Evolutionary conservation across 2,113 vertebrate genomes (phyloP).

Genomic region (Silurus meridionalis): DNA sequence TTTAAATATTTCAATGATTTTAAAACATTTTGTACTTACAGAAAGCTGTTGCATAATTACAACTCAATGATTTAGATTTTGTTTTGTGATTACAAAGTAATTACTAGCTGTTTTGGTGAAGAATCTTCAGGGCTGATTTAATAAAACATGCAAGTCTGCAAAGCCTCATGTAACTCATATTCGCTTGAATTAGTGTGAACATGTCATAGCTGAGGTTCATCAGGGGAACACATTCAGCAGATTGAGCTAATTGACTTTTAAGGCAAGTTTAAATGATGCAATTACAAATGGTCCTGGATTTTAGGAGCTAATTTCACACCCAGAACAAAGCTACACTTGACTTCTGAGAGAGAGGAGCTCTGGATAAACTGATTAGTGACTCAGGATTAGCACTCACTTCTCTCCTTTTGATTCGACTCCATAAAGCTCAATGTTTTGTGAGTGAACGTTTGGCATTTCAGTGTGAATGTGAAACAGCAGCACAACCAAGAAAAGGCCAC

Average conservation of each 20-base stretch:
- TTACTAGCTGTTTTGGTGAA: neutral
- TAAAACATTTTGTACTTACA: neutral
- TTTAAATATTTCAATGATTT: neutral
- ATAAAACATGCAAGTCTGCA: neutral
- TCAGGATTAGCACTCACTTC: neutral
- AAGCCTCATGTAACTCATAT: too few species aligned
- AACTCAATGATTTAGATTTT: too few species aligned
- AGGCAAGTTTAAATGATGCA: neutral
- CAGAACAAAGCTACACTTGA: neutral
- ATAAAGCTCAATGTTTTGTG: constrained; percentile 27
- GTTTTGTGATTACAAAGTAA: too few species aligned
- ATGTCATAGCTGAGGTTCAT: neutral
- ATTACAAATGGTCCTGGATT: neutral
- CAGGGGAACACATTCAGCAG: neutral
- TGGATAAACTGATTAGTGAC: neutral
- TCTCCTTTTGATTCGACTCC: neutral
- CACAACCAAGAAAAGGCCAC: constrained; percentile 41
- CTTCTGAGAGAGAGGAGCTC: neutral
- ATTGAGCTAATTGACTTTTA: neutral
- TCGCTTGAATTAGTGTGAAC: too few species aligned
- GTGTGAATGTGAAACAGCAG: constrained; percentile 6
- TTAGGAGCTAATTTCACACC: neutral
- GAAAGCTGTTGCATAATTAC: too few species aligned
- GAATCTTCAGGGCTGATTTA: neutral
- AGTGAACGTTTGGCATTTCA: constrained; percentile 44